Conservation (phyloP, 2,888 invertebrate genomes). For the Cryptus viduatorius region DNA sequence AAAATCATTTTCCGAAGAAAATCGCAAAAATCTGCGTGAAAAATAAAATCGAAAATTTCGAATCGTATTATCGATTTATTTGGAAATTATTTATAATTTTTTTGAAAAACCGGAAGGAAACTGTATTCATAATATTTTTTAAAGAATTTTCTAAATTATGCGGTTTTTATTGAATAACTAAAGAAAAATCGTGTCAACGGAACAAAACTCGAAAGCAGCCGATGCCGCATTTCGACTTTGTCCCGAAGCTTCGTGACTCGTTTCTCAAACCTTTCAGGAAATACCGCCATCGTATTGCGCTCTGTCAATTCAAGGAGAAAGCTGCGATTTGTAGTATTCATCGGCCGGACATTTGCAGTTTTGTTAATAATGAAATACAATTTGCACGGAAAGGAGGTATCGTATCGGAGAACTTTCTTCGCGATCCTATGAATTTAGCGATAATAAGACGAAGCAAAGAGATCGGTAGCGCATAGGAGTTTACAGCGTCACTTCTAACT, state of each 20-base stretch:
- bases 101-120: too few species aligned
- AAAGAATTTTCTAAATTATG: background rate
- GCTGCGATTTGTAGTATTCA: slow-evolving; percentile 16
- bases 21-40: too few species aligned
- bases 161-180: background rate
- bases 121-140: too few species aligned
- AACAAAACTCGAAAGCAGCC: background rate
- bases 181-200: background rate
- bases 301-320: slow-evolving; percentile 26
- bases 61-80: too few species aligned
- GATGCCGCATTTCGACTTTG: background rate
- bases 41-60: too few species aligned
- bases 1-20: too few species aligned
- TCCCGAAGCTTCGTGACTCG: slow-evolving; percentile 1
- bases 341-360: slow-evolving; percentile 3
- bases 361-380: background rate
- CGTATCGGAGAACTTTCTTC: slow-evolving; percentile 29
- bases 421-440: background rate
- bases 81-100: too few species aligned
- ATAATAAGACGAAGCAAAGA: background rate
- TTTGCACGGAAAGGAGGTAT: background rate
- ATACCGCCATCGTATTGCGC: background rate
- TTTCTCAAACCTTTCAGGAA: background rate
- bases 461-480: background rate
- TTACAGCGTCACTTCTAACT: slow-evolving; percentile 41